Conservation (phyloP, 2,797 vertebrate species). For the Poeciliopsis turneri region DNA sequence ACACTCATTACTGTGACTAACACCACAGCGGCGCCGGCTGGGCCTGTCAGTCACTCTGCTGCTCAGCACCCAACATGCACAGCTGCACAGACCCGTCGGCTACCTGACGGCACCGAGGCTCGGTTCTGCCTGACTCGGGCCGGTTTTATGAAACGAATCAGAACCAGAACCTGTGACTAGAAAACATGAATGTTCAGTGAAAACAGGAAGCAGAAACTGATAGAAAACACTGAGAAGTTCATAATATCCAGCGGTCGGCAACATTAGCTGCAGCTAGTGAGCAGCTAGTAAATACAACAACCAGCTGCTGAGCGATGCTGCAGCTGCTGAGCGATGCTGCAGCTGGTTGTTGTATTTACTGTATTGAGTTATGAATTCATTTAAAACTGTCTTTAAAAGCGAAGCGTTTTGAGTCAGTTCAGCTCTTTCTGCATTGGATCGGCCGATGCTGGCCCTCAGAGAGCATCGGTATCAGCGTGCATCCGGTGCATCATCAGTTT, state of each 20-base stretch:
- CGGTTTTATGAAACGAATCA: neutral
- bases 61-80: neutral
- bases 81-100: neutral
- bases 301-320: too few species aligned
- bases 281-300: too few species aligned
- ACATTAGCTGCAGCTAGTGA: neutral
- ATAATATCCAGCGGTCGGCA: neutral
- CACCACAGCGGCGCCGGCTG: neutral
- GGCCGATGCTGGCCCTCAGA: too few species aligned
- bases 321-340: too few species aligned
- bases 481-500: too few species aligned
- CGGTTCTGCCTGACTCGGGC: neutral
- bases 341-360: too few species aligned
- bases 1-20: slow-evolving; percentile 9
- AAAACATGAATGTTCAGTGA: neutral
- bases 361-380: too few species aligned
- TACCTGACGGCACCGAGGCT: neutral
- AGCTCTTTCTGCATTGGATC: too few species aligned
- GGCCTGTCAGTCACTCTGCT: neutral
- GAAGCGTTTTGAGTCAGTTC: too few species aligned
- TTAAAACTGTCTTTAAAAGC: too few species aligned
- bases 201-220: neutral
- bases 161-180: neutral
- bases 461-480: too few species aligned
- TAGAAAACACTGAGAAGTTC: neutral